Evolutionary conservation across 2,113 vertebrate genomes (phyloP).

Genomic region (Anoplopoma fimbria): DNA sequence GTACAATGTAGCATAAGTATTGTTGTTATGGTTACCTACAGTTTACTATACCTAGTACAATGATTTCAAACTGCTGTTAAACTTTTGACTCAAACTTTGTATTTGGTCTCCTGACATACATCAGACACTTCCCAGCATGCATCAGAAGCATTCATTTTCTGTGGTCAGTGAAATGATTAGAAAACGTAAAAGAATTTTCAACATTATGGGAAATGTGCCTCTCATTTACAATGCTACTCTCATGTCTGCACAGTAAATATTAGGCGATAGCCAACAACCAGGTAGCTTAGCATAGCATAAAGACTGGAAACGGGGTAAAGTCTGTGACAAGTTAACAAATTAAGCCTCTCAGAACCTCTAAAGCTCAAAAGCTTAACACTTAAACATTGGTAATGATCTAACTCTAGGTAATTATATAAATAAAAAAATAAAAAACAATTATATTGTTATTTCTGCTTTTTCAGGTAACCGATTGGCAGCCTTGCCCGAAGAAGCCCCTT

Average conservation of each 20-base stretch:
- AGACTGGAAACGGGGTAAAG: not conserved
- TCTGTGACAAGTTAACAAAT: not conserved
- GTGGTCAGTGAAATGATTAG: not conserved
- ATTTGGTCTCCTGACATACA: too few relatives aligned
- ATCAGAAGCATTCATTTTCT: not conserved
- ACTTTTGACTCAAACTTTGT: not conserved
- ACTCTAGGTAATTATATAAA: not conserved
- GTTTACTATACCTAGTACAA: not conserved
- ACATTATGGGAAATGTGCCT: too few relatives aligned
- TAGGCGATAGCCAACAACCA: too few relatives aligned
- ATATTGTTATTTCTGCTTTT: constrained; percentile 15
- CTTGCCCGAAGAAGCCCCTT: constrained; percentile 38
- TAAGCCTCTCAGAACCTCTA: not conserved
- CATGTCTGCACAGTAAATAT: too few relatives aligned
- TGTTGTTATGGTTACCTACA: constrained; percentile 3
- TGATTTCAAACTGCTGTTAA: not conserved
- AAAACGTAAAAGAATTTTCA: not conserved
- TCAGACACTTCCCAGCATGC: not conserved
- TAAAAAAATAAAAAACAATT: not conserved
- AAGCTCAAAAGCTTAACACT: not conserved
- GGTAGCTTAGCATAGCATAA: too few relatives aligned
- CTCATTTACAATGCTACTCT: too few relatives aligned
- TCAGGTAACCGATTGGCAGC: constrained; percentile 42
- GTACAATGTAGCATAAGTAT: not conserved
- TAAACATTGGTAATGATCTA: not conserved